phyloP scores from a whole-genome alignment of 2,797 vertebrate species.

The Rhinophrynus dorsalis region DNA sequence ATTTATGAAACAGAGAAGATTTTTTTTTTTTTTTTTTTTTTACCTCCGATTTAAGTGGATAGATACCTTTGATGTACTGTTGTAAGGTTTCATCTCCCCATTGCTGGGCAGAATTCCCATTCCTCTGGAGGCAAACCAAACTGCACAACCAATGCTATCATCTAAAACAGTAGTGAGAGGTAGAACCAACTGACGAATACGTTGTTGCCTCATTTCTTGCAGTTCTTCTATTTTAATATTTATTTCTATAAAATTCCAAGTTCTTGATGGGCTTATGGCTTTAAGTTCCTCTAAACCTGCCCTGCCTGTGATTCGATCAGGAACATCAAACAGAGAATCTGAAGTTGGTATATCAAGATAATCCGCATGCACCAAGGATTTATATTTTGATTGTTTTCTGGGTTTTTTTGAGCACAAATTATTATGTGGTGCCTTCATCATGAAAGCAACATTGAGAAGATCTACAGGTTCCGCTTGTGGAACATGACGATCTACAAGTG shows the following conservation, averaged over 20 bases:
- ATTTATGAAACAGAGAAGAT: too few relatives aligned
- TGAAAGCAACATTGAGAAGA: slow-evolving; percentile 96
- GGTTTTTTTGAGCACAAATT: slow-evolving; percentile 53
- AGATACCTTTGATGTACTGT: slow-evolving; percentile 83
- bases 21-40: too few relatives aligned
- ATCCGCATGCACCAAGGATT: slow-evolving; percentile 9
- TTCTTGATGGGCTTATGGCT: slow-evolving; percentile 73
- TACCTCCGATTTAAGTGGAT: neutral
- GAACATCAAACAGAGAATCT: slow-evolving; percentile 71
- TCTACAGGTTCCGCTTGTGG: slow-evolving; percentile 83
- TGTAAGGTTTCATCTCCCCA: slow-evolving; percentile 64
- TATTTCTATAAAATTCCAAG: slow-evolving; percentile 94
- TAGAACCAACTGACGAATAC: slow-evolving; percentile 79
- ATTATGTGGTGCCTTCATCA: slow-evolving; percentile 59
- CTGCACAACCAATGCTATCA: slow-evolving; percentile 93
- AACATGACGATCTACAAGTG: slow-evolving; percentile 81
- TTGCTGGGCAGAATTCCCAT: slow-evolving; percentile 65
- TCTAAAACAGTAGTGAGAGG: slow-evolving; percentile 90
- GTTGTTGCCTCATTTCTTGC: slow-evolving; percentile 68
- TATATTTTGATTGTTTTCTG: slow-evolving; percentile 48
- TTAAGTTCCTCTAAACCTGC: slow-evolving; percentile 81
- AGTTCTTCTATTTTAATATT: slow-evolving; percentile 83
- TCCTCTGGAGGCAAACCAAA: slow-evolving; percentile 95
- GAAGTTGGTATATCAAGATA: neutral
- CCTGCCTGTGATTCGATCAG: slow-evolving; percentile 87